Base-by-base conservation (phyloP, 2,888 invertebrate species). In the Charanyca ferruginea region DNA sequence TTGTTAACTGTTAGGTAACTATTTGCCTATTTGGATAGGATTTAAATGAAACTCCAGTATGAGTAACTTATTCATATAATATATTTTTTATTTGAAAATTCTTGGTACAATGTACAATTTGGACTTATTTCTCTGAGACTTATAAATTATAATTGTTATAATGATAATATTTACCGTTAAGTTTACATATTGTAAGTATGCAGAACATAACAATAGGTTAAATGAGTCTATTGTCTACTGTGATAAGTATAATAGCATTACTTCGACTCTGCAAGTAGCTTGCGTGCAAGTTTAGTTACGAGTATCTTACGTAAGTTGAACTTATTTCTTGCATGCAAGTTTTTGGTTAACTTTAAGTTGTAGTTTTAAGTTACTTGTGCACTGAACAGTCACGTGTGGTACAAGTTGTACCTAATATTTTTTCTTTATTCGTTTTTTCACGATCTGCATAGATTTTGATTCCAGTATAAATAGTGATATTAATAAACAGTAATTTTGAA, bases 61-160 rank as follows among this genome's bases (percentile, higher is more conserved):
- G 90, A 88, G 93, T 94, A 94, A 94, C 94, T 94, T 94, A 94
- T 83, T 89, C 87, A 90, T 94, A 94, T 93, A 88, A 88, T 84
- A 88, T 91, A 90, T 90, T 92, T 91, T 90, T 90, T 90, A 90
- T 90, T 94, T 90, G 90, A 93, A 94, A 93, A 90, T 93, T 92
- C 88, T 90, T 90, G 93, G 87, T 94, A 93, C 90, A 94, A 93
- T 94, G 85, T 94, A 94, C 94, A 92, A 85, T 86, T 89, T 87
- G 91, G 91, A 92, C 92, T 89, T 90, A 83, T 77, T 85, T 5
- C 76, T 85, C 86, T 83, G 87, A 83, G 80, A 72, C 86, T 90
- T 89, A 86, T 79, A 81, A 89, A 85, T 82, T 85, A 87, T 84
- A 85, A 81, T 85, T 76, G 77, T 83, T 79, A 80, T 77, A 85